Evolutionary conservation across 2,888 invertebrate species (phyloP).

Genomic region (Hydrotaea diabolus): DNA sequence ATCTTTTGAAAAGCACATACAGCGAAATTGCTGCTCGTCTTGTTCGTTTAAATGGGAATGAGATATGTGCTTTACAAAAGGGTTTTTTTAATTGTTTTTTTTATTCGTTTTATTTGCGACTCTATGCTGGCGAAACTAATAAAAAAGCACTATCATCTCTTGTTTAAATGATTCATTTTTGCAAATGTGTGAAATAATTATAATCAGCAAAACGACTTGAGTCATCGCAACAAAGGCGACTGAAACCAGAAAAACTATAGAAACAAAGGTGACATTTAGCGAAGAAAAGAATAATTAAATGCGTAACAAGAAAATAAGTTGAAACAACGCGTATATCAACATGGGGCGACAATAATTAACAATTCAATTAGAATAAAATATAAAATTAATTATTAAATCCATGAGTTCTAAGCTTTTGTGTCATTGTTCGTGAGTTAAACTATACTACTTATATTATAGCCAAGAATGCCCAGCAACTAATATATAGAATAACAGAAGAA

Average conservation of each 20-base stretch:
- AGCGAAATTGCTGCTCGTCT: too few relatives aligned
- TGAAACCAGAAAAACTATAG: neutral
- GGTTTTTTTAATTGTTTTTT: neutral
- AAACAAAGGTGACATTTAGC: conserved; percentile 20
- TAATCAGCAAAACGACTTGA: neutral
- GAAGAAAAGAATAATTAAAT: neutral
- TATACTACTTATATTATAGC: too few relatives aligned
- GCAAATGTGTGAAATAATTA: too few relatives aligned
- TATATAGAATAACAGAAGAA: too few relatives aligned
- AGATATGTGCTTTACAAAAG: neutral
- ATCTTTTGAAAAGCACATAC: neutral
- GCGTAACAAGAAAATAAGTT: neutral
- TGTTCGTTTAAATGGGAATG: too few relatives aligned
- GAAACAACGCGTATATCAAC: neutral
- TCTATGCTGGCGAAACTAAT: conserved; percentile 12
- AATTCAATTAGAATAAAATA: neutral
- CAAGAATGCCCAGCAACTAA: too few relatives aligned
- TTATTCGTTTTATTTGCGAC: neutral
- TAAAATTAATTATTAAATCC: neutral
- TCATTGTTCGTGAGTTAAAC: too few relatives aligned
- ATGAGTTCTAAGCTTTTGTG: neutral
- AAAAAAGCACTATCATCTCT: conserved; percentile 1
- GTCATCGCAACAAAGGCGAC: conserved; percentile 22
- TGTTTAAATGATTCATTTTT: conserved; percentile 9
- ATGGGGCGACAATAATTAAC: neutral